Evolutionary conservation across 2,888 invertebrate genomes (phyloP).

Genomic region (Trissoscelio sp.): DNA sequence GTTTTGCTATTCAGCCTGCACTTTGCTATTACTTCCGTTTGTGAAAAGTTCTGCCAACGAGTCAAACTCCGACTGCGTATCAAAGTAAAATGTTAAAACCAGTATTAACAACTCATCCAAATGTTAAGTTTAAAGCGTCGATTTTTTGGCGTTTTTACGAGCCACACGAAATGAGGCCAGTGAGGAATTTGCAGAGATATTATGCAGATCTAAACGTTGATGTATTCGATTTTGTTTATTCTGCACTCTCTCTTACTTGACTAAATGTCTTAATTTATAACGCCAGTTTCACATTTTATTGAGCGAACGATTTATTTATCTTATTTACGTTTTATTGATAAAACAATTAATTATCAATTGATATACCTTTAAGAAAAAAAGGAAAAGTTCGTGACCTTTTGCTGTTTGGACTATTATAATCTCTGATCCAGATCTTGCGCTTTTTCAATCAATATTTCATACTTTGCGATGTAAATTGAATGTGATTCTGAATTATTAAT

Average conservation of each 20-base stretch:
- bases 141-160: slow-evolving; percentile 34
- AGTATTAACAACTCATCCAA: slow-evolving; percentile 2
- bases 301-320: neutral
- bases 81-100: slow-evolving; percentile 8
- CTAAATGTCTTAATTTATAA: neutral
- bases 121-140: slow-evolving; percentile 19
- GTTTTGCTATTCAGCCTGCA: slow-evolving; percentile 10
- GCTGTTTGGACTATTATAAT: neutral
- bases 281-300: neutral
- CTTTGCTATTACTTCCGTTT: neutral
- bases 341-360: slow-evolving; percentile 3
- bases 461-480: neutral
- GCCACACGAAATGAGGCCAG: slow-evolving; percentile 23
- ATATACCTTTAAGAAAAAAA: neutral
- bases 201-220: slow-evolving; percentile 37
- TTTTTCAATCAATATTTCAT: slow-evolving; percentile 12
- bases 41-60: neutral
- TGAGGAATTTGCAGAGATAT: slow-evolving; percentile 25
- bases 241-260: neutral
- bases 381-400: neutral
- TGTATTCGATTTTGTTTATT: slow-evolving; percentile 26
- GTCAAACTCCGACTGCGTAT: neutral
- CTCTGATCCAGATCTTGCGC: slow-evolving; percentile 13
- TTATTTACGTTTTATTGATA: neutral
- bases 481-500: neutral